Conservation (phyloP, 2,113 vertebrate species). For the Proterorhinus semilunaris region DNA sequence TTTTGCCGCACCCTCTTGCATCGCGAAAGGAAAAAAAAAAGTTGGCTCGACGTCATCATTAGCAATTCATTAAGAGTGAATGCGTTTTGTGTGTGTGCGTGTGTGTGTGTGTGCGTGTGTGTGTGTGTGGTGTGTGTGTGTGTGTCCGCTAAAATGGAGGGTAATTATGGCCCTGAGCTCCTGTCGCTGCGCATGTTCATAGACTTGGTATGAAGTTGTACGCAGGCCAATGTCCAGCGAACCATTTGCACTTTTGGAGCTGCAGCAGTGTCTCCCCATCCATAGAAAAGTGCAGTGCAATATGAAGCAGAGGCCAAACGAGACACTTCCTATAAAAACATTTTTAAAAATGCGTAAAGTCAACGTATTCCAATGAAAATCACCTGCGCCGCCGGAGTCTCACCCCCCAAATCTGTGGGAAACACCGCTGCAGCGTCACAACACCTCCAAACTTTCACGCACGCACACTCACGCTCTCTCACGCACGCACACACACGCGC, state of each 20-base stretch:
- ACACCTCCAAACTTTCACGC: constrained; percentile 21
- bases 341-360: too few species aligned
- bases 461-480: constrained; percentile 9
- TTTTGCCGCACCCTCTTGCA: too few species aligned
- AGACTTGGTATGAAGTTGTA: neutral
- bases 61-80: neutral
- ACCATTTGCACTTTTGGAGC: constrained; percentile 21
- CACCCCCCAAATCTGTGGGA: too few species aligned
- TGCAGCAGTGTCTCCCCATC: neutral
- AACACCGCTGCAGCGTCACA: constrained; percentile 6
- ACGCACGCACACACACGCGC: constrained; percentile 7
- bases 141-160: neutral
- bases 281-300: too few species aligned
- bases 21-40: neutral
- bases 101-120: too few species aligned
- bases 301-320: too few species aligned
- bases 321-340: too few species aligned
- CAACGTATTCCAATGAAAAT: too few species aligned
- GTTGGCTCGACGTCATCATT: neutral
- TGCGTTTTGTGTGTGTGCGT: too few species aligned
- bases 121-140: too few species aligned
- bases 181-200: neutral
- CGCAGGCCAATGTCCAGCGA: constrained; percentile 22
- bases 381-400: too few species aligned
- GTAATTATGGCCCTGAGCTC: neutral